Base-by-base conservation (phyloP, 2,797 vertebrate genomes). In the Lates japonicus region DNA sequence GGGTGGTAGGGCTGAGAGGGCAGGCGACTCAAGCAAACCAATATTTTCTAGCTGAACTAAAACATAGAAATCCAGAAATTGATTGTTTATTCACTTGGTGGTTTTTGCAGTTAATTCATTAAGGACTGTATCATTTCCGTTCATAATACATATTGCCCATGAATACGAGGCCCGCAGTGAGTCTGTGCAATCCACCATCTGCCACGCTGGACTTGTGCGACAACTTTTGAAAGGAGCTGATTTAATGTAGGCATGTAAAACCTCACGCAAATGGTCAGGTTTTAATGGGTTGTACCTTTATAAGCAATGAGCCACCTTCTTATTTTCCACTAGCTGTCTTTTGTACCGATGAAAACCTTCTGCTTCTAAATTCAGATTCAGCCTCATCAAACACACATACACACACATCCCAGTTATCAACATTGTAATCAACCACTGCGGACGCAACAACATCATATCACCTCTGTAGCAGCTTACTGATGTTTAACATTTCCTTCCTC, bases 351-450 rank as follows among this genome's bases (percentile, higher is more conserved):
- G 65, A 59, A 57, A n/a, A n/a, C 25, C 46, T 72, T 82, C 59
- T 73, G 73, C 48, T 65, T 73, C 70, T 79, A 70, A 83, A 87
- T 87, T 88, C 60, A 86, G n/a, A 85, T 91, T 84, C 81, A 37
- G 75, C 59, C 68, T 59, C 61, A 55, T 63, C 63, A 85, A 57
- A 77, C 42, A 70, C 79, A 57, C 46, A 54, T 19, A 67, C 25
- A 66, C 68, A 69, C 74, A 70, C 75, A 46, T n/a, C 13, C 2
- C 59, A n/a, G 80, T 75, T 81, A 76, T 66, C 69, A 82, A 71
- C 61, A 81, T 83, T 72, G 83, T n/a, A 84, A 85, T 77, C 69
- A 85, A 68, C 29, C 54, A 65, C 33, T 1, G 7, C 74, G 62
- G 13, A 74, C 48, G 65, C 76, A 82, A 84, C 80, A 72, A 85